Evolutionary conservation across 2,113 vertebrate species (phyloP).

Genomic region (Nesoenas mayeri): DNA sequence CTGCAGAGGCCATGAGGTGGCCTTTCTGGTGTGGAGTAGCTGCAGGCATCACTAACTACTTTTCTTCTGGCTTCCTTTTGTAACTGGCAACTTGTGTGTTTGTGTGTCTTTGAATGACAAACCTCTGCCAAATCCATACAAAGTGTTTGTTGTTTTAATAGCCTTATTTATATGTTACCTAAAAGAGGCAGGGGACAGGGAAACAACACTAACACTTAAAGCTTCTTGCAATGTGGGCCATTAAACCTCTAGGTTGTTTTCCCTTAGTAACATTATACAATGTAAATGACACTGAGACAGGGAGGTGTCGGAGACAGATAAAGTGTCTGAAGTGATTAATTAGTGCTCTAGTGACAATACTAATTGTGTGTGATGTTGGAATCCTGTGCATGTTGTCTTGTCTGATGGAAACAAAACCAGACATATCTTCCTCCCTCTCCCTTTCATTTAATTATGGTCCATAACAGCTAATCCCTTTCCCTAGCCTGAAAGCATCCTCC

Average conservation of each 20-base stretch:
- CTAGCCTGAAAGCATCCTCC: not conserved
- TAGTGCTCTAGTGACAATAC: not conserved
- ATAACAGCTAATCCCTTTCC: not conserved
- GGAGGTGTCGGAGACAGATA: slow-evolving; percentile 32
- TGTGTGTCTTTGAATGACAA: not conserved
- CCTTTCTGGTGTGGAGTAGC: not conserved
- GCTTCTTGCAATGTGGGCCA: not conserved
- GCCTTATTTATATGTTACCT: not conserved
- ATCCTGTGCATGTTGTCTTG: not conserved
- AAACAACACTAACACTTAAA: not conserved
- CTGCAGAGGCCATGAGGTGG: not conserved
- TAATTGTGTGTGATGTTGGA: slow-evolving; percentile 31
- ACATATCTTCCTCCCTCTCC: not conserved
- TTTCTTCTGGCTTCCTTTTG: not conserved
- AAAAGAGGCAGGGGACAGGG: not conserved
- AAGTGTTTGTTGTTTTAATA: not conserved
- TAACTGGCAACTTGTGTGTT: not conserved
- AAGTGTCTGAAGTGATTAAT: slow-evolving; percentile 50
- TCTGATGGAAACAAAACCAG: not conserved
- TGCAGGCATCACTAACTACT: not conserved
- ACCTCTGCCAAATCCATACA: not conserved
- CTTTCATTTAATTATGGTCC: not conserved
- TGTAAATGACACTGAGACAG: not conserved
- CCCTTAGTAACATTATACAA: not conserved
- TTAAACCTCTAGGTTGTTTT: not conserved